Conservation (phyloP, 2,113 vertebrate genomes). For the Pterocles gutturalis region DNA sequence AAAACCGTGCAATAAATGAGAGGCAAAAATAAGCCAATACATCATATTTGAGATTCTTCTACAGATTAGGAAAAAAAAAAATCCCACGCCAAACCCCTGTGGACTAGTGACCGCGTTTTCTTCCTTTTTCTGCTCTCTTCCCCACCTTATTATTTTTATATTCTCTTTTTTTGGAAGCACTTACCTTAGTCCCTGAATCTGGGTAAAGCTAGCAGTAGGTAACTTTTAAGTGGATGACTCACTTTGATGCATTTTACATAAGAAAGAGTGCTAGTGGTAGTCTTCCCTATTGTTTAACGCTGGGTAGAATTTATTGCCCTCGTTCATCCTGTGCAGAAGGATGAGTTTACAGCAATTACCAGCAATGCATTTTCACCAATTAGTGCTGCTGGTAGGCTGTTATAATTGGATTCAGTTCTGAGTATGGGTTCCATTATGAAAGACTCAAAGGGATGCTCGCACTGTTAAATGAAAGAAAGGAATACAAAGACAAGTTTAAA, state of each 20-base stretch:
- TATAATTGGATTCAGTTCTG: conserved; percentile 65
- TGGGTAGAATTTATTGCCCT: conserved; percentile 55
- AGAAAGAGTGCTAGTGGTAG: conserved; percentile 60
- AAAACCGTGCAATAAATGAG: not conserved
- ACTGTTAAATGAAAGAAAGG: not conserved
- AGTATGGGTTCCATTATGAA: conserved; percentile 58
- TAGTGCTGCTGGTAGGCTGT: conserved; percentile 55
- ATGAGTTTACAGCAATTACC: conserved; percentile 48
- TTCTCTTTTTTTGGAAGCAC: not conserved
- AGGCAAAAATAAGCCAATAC: not conserved
- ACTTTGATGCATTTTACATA: conserved; percentile 75
- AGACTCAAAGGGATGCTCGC: conserved; percentile 1
- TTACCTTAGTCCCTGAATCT: conserved; percentile 55
- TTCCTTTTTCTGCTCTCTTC: not conserved
- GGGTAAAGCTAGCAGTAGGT: conserved; percentile 56
- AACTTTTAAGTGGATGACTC: conserved; percentile 69
- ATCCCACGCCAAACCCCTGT: not conserved
- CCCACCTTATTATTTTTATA: not conserved
- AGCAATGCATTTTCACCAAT: conserved; percentile 53
- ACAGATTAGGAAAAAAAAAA: not conserved
- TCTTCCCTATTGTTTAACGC: conserved; percentile 40
- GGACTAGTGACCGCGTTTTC: not conserved
- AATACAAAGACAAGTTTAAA: not conserved
- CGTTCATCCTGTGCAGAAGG: conserved; percentile 34
- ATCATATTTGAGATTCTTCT: not conserved